These are phyloP conservation scores for Sarcophilus harrisii DNA, from an alignment of 2,797 vertebrate genomes.

Conservation along the genomic window DNA sequence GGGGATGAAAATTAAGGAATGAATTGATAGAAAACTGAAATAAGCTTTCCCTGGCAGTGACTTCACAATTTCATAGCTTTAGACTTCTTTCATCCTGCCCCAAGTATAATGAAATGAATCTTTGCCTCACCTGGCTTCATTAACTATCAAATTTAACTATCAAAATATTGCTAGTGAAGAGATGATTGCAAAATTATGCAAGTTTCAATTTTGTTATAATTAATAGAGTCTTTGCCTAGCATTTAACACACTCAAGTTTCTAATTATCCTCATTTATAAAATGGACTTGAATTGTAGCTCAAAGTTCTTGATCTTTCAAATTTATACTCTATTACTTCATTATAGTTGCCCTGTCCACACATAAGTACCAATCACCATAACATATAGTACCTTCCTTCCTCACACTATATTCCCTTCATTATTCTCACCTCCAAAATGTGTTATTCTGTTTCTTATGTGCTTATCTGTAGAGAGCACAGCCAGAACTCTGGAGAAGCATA, in stretches of 20 bases:
- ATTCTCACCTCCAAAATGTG: not conserved
- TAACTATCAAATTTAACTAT: no score
- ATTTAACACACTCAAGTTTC: not conserved
- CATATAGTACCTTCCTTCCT: not conserved
- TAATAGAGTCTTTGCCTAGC: not conserved
- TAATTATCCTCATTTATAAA: not conserved
- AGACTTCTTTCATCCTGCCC: not conserved
- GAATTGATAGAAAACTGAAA: not conserved
- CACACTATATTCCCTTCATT: not conserved
- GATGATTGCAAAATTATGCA: not conserved
- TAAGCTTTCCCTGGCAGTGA: not conserved
- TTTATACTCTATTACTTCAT: not conserved
- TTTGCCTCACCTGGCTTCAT: not conserved
- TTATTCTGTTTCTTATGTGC: not conserved
- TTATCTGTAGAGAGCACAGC: not conserved
- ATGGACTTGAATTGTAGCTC: not conserved
- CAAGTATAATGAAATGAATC: not conserved
- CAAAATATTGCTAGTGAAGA: not conserved
- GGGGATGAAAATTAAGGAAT: not conserved
- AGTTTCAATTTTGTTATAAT: not conserved
- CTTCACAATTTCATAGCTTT: not conserved
- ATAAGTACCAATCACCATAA: not conserved
- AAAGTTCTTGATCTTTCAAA: not conserved
- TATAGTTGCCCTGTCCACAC: not conserved
- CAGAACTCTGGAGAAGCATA: no score